These are phyloP conservation scores for Antheraea mylitta DNA, from an alignment of 1,140 invertebrate genomes.

Conservation along the genomic window DNA sequence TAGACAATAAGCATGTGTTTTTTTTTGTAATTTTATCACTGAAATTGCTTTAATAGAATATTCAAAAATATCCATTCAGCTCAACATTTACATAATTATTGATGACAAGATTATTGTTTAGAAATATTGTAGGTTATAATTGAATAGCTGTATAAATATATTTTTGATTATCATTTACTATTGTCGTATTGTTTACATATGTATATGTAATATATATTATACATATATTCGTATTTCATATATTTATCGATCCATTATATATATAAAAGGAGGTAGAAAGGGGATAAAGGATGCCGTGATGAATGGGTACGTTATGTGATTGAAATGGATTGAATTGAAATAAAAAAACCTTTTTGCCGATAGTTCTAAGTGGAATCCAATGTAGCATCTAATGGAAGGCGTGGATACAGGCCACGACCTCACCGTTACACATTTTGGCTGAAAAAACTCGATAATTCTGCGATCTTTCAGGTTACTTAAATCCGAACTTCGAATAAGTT, in stretches of 20 bases:
- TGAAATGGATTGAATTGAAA: constrained; percentile 16
- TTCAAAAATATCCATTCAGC: too few species aligned
- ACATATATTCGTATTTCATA: neutral
- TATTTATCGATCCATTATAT: neutral
- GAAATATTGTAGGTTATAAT: too few species aligned
- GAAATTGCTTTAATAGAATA: too few species aligned
- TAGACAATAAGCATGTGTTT: too few species aligned
- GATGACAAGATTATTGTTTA: too few species aligned
- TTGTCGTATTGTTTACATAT: too few species aligned
- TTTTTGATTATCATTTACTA: too few species aligned
- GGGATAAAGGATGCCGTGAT: constrained; percentile 7
- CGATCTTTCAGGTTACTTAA: neutral
- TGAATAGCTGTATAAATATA: too few species aligned
- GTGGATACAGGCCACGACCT: neutral
- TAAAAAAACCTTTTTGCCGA: constrained; percentile 6
- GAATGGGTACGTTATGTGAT: constrained; percentile 18
- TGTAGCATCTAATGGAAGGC: constrained; percentile 15
- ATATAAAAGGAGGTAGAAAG: neutral
- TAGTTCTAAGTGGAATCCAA: constrained; percentile 18
- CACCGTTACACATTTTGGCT: neutral
- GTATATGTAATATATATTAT: too few species aligned
- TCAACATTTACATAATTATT: too few species aligned
- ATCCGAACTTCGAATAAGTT: neutral
- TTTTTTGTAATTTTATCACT: too few species aligned
- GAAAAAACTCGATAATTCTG: neutral